Percentiles rank a stretch among this genome's conserved stretches.
phyloP scores from a whole-genome alignment of 2,888 invertebrate species.

The Antheraea assamensis region DNA sequence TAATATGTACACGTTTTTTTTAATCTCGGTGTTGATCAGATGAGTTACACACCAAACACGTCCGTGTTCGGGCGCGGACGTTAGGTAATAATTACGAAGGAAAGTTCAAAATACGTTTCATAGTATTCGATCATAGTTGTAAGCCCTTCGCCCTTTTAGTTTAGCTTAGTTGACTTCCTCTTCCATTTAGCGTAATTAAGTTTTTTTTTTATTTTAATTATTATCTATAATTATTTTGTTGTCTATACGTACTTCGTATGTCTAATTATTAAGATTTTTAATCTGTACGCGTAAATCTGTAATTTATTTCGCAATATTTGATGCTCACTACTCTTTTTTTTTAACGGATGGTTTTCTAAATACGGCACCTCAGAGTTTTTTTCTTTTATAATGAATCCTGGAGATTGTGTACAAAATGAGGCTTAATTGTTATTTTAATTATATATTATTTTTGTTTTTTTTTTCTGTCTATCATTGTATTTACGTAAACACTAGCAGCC shows the following conservation, averaged over 20 bases:
- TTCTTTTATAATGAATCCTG: conserved; percentile 51
- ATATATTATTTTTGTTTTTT: conserved; percentile 44
- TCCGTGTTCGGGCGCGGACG: neutral
- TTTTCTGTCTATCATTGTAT: conserved; percentile 23
- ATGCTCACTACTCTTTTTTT: conserved; percentile 50
- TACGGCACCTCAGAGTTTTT: conserved; percentile 48
- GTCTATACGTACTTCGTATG: conserved; percentile 58
- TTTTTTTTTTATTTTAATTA: conserved; percentile 64
- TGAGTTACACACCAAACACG: neutral
- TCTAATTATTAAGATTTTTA: conserved; percentile 38
- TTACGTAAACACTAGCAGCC: conserved; percentile 54
- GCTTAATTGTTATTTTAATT: conserved; percentile 61
- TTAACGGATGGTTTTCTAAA: conserved; percentile 47
- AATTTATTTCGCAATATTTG: conserved; percentile 62
- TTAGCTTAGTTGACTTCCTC: conserved; percentile 76
- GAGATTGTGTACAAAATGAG: conserved; percentile 68
- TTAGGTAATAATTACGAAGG: neutral
- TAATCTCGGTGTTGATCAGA: neutral
- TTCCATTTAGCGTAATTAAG: conserved; percentile 75
- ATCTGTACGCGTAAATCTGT: conserved; percentile 47
- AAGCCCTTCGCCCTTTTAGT: conserved; percentile 45
- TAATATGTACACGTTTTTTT: neutral
- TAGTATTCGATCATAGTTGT: conserved; percentile 43
- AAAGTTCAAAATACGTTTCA: conserved; percentile 34
- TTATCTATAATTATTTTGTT: conserved; percentile 63